Evolutionary conservation across 2,888 invertebrate genomes (phyloP).

Genomic region (Eustalomyia histrio): DNA sequence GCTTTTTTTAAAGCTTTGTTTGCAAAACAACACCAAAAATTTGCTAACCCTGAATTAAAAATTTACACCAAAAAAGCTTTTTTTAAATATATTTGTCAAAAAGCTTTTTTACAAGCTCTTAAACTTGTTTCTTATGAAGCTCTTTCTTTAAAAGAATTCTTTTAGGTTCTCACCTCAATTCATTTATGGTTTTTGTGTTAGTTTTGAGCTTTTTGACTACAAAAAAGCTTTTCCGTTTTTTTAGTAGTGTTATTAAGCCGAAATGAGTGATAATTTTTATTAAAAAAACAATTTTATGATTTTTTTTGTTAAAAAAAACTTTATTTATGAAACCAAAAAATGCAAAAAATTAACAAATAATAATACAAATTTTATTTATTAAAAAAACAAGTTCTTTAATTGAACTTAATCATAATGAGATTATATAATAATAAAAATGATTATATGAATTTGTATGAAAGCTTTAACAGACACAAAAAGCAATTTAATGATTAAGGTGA

Average conservation of each 20-base stretch:
- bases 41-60: no score
- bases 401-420: slow-evolving; percentile 67
- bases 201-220: slow-evolving; percentile 47
- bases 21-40: not conserved
- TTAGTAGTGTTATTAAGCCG: slow-evolving; percentile 43
- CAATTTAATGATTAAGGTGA: slow-evolving; percentile 70
- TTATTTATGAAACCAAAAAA: slow-evolving; percentile 60
- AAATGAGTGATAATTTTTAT: slow-evolving; percentile 49
- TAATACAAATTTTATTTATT: slow-evolving; percentile 40
- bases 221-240: slow-evolving; percentile 50
- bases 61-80: no score
- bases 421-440: slow-evolving; percentile 68
- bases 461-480: slow-evolving; percentile 73
- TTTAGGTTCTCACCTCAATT: slow-evolving; percentile 44
- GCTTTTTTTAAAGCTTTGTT: slow-evolving; percentile 10
- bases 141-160: not conserved
- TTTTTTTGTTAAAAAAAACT: slow-evolving; percentile 67
- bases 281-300: slow-evolving; percentile 69
- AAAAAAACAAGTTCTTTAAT: slow-evolving; percentile 34
- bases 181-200: slow-evolving; percentile 50
- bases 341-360: slow-evolving; percentile 49
- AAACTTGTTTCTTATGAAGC: not conserved
- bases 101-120: no score
- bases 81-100: no score
- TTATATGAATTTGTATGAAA: slow-evolving; percentile 65